Evolutionary conservation across 2,888 invertebrate genomes (phyloP).

Genomic region (Pandemis corylana): DNA sequence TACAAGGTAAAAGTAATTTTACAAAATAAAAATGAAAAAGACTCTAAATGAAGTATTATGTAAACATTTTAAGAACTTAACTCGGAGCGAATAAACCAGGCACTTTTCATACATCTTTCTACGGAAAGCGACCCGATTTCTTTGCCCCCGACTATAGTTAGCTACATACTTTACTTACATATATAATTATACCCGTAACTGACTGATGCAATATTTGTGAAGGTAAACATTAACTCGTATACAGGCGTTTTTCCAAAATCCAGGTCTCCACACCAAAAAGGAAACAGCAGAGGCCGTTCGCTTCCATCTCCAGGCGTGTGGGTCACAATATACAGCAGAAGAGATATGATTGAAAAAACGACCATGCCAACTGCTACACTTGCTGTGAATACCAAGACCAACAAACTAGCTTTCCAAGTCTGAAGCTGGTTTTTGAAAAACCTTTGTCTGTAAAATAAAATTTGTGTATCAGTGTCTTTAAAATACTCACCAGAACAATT

Average conservation of each 20-base stretch:
- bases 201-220: conserved; percentile 49
- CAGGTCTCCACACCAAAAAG: conserved; percentile 58
- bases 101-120: too few species aligned
- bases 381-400: conserved; percentile 49
- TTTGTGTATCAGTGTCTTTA: not conserved
- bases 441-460: conserved; percentile 51
- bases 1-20: conserved; percentile 45
- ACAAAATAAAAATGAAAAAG: not conserved
- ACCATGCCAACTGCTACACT: conserved; percentile 50
- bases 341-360: conserved; percentile 44
- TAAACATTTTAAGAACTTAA: too few species aligned
- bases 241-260: conserved; percentile 59
- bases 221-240: conserved; percentile 61
- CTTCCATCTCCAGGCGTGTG: conserved; percentile 49
- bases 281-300: conserved; percentile 60
- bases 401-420: conserved; percentile 61
- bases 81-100: too few species aligned
- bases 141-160: too few species aligned
- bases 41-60: too few species aligned
- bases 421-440: conserved; percentile 61
- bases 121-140: too few species aligned
- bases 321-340: conserved; percentile 52
- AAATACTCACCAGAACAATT: not conserved
- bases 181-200: conserved; percentile 55
- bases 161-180: conserved; percentile 57